Base-by-base conservation (phyloP, 1,140 invertebrate species). In the Lepidurus arcticus region DNA sequence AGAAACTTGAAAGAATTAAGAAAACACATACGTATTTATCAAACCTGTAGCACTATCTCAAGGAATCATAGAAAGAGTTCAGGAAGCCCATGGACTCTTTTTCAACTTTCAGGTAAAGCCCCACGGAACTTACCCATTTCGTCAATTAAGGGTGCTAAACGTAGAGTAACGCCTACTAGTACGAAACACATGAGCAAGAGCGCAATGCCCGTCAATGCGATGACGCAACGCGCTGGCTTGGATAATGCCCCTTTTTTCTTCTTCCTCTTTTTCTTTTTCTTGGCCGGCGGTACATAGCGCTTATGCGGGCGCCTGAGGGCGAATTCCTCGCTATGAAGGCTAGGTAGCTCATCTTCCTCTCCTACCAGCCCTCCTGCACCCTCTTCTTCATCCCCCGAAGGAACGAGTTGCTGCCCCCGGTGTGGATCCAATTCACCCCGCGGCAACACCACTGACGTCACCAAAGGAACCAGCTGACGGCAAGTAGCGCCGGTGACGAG, bases 131-230 rank as follows among this genome's bases (percentile, higher is more conserved):
- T 80, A 84, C 84, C 84, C 81, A 84, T 83, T 75, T 84, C 84
- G 76, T 84, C 84, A 77, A 84, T 84, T 45, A 84, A 81, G 10
- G 84, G 84, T 21, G 84, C 84, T 82, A 84, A 81, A 21, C 82
- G 81, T 24, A 84, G 80, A 1, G 84, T 84, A 11, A 84, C 78
- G 8, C 84, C 84, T 8, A 84, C 83, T 65, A 84, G 77, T 21
- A 84, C 79, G 80, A 84, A 80, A 75, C 83, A 83, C 80, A 84
- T 82, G 74, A 82, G 79, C 1, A 84, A 80, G 21, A 84, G 81
- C 16, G 82, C 78, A 21, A 84, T 78, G 1, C 82, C 82, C 6
- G 82, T 83, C 42, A 83, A 80, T 44, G 81, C 81, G 42, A 84
- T 82, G 16, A 81, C 80, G 81, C 82, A 81, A 16, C 82, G 81